Evolutionary conservation across 2,113 vertebrate genomes (phyloP), one percentile per base, ranked within the genome.

Genomic region (Noctilio leporinus): DNA sequence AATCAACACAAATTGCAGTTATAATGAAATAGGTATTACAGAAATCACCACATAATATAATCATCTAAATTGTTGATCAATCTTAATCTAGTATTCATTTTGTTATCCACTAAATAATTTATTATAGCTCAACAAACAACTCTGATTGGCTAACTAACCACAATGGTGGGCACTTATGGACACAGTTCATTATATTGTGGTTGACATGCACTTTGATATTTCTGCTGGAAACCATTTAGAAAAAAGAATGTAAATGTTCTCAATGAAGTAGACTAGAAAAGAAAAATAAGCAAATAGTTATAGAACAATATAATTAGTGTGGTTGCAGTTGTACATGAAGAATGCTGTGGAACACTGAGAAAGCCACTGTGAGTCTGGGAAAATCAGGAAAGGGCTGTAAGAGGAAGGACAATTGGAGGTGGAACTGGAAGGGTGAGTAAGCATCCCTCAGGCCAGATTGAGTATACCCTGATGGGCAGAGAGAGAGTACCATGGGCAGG

Each of bases 111-210:
- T 38, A 40, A 67, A 78, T 78, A 69, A 40, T 35, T 53, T 59
- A 33, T 33, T 47, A 28, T 26, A 90, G 28, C 5, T 69, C 40
- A 96, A 35, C 17, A 30, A 35, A 1, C 6, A 51, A 14, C 7
- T 86, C 8, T 35, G 35, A 28, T 78, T 55, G 53, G 12, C 51
- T 76, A 67, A 70, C 10, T 11, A 4, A 24, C 59, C 59, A 30
- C 12, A 15, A 38, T 19, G 20, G 4, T 28, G 0, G 2, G 5
- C 26, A 38, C 35, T 2, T 2, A 2, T 16, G 9, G 6, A 14
- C 2, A 19, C 17, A 30, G 4, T 24, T 28, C 5, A 75, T 7
- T 38, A 15, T 49, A 40, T 35, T 5, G 53, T 40, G 16, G 10
- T 77, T 76, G 20, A 77, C 4, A 86, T 33, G 4, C 1, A 33